These are phyloP conservation scores for Amphipoea lucens DNA, from an alignment of 2,888 invertebrate genomes.

Conservation along the genomic window DNA sequence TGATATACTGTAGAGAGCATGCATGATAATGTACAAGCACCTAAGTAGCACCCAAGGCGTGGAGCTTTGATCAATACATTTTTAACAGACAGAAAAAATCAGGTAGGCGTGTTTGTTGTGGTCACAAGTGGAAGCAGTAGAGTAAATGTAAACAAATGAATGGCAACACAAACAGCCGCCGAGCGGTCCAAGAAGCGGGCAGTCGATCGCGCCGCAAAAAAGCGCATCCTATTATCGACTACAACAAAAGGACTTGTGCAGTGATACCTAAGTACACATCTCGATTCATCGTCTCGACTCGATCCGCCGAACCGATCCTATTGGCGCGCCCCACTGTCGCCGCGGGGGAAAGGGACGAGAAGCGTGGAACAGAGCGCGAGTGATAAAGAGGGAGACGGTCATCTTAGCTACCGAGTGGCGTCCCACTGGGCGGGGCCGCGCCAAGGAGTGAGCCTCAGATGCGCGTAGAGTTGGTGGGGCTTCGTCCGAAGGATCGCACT, in stretches of 20 bases:
- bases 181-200: slow-evolving; percentile 77
- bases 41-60: slow-evolving; percentile 24
- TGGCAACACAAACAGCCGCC: slow-evolving; percentile 67
- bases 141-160: slow-evolving; percentile 79
- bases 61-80: slow-evolving; percentile 61
- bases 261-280: slow-evolving; percentile 91
- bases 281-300: slow-evolving; percentile 90
- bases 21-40: slow-evolving; percentile 29
- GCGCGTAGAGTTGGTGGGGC: slow-evolving; percentile 92
- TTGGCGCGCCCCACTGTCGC: slow-evolving; percentile 90
- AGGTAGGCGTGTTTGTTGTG: slow-evolving; percentile 70
- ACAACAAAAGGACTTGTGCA: slow-evolving; percentile 90
- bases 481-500: slow-evolving; percentile 90
- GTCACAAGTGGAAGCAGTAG: slow-evolving; percentile 63
- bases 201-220: slow-evolving; percentile 87
- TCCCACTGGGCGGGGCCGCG: slow-evolving; percentile 92
- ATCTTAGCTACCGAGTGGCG: slow-evolving; percentile 89
- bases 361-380: slow-evolving; percentile 73
- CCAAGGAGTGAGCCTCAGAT: slow-evolving; percentile 91
- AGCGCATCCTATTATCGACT: slow-evolving; percentile 91
- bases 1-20: background rate
- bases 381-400: slow-evolving; percentile 88
- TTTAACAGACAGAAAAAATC: slow-evolving; percentile 57
- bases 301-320: slow-evolving; percentile 89
- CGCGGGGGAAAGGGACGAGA: slow-evolving; percentile 83